Conservation (phyloP, 2,113 vertebrate genomes). For the Jaculus jaculus region DNA sequence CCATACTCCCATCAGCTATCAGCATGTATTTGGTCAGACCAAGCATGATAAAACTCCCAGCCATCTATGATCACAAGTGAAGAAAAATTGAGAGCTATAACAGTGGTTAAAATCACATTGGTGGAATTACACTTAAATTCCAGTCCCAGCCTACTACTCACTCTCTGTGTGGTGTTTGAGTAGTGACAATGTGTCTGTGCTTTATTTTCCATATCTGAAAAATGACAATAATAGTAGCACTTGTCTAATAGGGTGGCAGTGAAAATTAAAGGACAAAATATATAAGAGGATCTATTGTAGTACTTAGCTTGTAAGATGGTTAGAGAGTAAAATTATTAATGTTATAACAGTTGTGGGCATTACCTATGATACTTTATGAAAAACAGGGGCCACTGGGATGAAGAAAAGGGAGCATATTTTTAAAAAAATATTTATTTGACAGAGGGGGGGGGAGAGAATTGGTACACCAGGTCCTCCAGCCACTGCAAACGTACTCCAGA, state of each 20-base stretch:
- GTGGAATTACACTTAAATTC: slow-evolving; percentile 51
- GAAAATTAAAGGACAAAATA: slow-evolving; percentile 45
- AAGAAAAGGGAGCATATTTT: background rate
- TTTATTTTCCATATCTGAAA: slow-evolving; percentile 17
- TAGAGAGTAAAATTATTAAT: slow-evolving; percentile 41
- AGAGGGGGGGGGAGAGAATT: too few species aligned
- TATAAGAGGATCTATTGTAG: background rate
- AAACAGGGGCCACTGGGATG: background rate
- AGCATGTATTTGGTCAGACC: background rate
- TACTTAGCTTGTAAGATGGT: slow-evolving; percentile 11
- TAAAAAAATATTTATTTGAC: too few species aligned
- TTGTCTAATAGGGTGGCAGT: background rate
- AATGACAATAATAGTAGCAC: background rate
- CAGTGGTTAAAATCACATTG: slow-evolving; percentile 36
- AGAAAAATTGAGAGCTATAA: slow-evolving; percentile 15
- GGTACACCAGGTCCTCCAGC: too few species aligned
- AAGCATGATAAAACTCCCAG: background rate
- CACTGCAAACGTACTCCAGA: too few species aligned
- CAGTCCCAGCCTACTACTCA: background rate
- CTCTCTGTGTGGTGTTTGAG: slow-evolving; percentile 26
- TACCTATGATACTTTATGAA: background rate
- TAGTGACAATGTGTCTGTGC: slow-evolving; percentile 5
- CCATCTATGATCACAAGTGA: background rate
- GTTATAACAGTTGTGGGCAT: background rate
- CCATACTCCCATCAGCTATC: background rate